Evolutionary conservation across 2,113 vertebrate species (phyloP).

Genomic region (Bujurquina vittata): DNA sequence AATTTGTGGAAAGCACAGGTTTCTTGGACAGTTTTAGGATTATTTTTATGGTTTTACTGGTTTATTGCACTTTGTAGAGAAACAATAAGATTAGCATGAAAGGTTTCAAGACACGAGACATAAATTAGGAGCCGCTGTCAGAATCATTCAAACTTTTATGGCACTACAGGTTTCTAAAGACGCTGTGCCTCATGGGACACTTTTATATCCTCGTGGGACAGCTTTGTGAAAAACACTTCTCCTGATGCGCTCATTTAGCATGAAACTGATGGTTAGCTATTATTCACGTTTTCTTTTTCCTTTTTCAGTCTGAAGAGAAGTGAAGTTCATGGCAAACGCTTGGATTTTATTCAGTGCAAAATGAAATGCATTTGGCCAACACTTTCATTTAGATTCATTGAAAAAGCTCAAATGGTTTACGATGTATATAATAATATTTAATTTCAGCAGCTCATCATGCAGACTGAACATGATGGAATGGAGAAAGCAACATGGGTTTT

Average conservation of each 20-base stretch:
- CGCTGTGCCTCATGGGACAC: background rate
- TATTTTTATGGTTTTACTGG: constrained; percentile 13
- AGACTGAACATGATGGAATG: background rate
- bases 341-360: background rate
- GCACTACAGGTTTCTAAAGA: background rate
- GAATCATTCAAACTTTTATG: constrained; percentile 27
- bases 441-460: background rate
- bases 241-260: constrained; percentile 5
- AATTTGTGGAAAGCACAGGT: constrained; percentile 10
- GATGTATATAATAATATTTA: background rate
- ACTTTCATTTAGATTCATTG: background rate
- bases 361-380: background rate
- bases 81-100: constrained; percentile 38
- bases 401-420: background rate
- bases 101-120: constrained; percentile 23
- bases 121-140: constrained; percentile 30
- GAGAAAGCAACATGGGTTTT: background rate
- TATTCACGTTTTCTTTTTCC: background rate
- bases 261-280: constrained; percentile 1
- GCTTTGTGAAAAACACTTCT: background rate
- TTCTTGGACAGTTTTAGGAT: constrained; percentile 22
- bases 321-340: background rate
- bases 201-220: constrained; percentile 3
- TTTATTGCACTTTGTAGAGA: constrained; percentile 28
- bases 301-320: background rate